Percentiles rank a stretch among this genome's conserved stretches.
Conservation (phyloP, 2,888 invertebrate genomes). For the Dynastes hyllus region DNA sequence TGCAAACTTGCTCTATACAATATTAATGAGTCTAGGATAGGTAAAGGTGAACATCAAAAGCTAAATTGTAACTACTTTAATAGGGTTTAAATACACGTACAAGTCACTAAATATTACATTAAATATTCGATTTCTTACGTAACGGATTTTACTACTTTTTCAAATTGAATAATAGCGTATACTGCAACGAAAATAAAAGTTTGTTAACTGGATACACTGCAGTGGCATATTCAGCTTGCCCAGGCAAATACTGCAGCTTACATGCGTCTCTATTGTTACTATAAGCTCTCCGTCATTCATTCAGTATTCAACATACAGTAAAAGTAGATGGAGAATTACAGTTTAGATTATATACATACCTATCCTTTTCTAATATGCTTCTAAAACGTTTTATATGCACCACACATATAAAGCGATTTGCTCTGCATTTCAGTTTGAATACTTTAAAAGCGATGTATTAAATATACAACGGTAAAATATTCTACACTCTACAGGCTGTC, state of each 20-base stretch:
- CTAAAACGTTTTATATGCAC: too few species aligned
- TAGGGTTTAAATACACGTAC: conserved; percentile 6
- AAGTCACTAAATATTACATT: background rate
- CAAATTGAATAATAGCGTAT: background rate
- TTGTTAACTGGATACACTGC: background rate
- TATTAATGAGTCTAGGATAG: conserved; percentile 32
- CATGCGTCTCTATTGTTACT: background rate
- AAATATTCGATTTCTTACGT: background rate
- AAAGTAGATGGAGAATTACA: too few species aligned
- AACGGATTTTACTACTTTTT: background rate
- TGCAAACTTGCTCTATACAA: conserved; percentile 38
- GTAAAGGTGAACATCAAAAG: conserved; percentile 30
- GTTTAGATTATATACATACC: too few species aligned
- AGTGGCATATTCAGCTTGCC: background rate
- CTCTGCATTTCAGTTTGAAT: too few species aligned
- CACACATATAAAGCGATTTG: too few species aligned
- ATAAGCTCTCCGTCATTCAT: too few species aligned
- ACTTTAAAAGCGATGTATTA: too few species aligned
- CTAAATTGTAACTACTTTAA: conserved; percentile 19
- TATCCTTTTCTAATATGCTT: too few species aligned
- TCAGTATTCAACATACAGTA: too few species aligned
- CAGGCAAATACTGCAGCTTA: background rate
- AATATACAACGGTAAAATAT: too few species aligned
- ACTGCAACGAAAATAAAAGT: background rate
- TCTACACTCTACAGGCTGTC: too few species aligned